Evolutionary conservation across 2,797 vertebrate genomes (phyloP).

Genomic region (Tolypeutes matacus): DNA sequence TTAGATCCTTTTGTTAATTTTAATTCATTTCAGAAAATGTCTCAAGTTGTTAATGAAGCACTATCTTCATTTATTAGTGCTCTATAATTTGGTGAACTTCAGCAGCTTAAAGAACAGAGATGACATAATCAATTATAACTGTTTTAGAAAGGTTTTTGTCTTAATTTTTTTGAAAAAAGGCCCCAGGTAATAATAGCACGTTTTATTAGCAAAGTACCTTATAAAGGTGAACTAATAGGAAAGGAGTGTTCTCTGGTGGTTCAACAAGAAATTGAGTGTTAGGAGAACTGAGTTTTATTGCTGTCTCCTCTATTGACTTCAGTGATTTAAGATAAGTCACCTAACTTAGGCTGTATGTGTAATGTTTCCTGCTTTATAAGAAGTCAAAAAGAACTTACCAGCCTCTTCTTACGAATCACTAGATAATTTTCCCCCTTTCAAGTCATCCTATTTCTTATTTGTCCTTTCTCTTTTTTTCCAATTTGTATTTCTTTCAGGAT

Average conservation of each 20-base stretch:
- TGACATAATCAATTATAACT: slow-evolving; percentile 84
- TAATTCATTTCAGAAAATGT: slow-evolving; percentile 81
- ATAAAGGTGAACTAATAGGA: slow-evolving; percentile 70
- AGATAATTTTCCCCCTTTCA: neutral
- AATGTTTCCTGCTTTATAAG: slow-evolving; percentile 8
- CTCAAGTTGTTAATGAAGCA: slow-evolving; percentile 82
- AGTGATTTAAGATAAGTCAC: slow-evolving; percentile 18
- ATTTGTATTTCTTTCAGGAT: neutral
- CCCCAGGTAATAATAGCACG: slow-evolving; percentile 75
- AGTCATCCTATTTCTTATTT: neutral
- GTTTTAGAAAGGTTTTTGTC: slow-evolving; percentile 83
- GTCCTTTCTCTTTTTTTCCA: neutral
- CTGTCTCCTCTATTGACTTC: slow-evolving; percentile 30
- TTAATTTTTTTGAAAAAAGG: slow-evolving; percentile 64
- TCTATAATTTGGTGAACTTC: slow-evolving; percentile 83
- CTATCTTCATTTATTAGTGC: slow-evolving; percentile 80
- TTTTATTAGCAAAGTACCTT: slow-evolving; percentile 70
- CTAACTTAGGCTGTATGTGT: neutral
- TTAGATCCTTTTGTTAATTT: slow-evolving; percentile 82
- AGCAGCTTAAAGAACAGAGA: slow-evolving; percentile 74
- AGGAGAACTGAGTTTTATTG: slow-evolving; percentile 69
- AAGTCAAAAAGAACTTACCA: neutral
- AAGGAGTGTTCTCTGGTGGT: slow-evolving; percentile 71
- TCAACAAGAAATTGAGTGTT: slow-evolving; percentile 71
- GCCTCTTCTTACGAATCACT: neutral